Evolutionary conservation across 2,888 invertebrate genomes (phyloP), one percentile per base, ranked within the genome.

Genomic region (Aproaerema taeniolella): DNA sequence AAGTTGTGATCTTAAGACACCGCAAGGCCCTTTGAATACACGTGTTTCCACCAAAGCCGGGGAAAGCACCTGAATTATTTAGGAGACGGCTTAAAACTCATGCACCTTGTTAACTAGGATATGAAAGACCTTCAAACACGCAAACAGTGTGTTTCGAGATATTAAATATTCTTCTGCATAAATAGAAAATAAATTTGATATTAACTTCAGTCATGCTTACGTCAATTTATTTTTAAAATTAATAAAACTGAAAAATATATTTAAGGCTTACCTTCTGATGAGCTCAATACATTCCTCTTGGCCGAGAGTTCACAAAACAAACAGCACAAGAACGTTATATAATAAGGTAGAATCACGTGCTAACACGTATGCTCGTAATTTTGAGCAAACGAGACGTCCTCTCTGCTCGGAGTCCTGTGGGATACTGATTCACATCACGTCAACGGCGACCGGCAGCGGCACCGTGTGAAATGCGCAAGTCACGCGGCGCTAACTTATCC

Each of bases 381-480:
- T n/a, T 44, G 42, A 15, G 42, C 45, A 35, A 41, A 42, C 51
- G 39, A 59, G 62, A 61, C 75, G 66, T 61, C 62, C 62, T 42
- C 51, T 64, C 59, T 58, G 47, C 26, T 41, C 47, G 42, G 52
- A 50, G 60, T 49, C 52, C 57, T 52, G 55, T 54, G 56, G 54
- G 55, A 61, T 71, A 85, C 85, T 83, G 77, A 69, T 60, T 69
- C 61, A 52, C 65, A 58, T 69, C 69, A 68, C 63, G 67, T 67
- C 63, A 67, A 61, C 58, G 57, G 55, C 51, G 52, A 55, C 63
- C 61, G 68, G 67, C 68, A 65, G 55, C 54, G 57, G 60, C 36
- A 65, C 63, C 58, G 77, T 73, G 70, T 73, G 77, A 81, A 80
- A 81, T 83, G 85, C 83, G 83, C 81, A 83, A 82, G 79, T 83